These are phyloP conservation scores for Corbicula japonica DNA, from an alignment of 2,888 invertebrate genomes.

Conservation along the genomic window DNA sequence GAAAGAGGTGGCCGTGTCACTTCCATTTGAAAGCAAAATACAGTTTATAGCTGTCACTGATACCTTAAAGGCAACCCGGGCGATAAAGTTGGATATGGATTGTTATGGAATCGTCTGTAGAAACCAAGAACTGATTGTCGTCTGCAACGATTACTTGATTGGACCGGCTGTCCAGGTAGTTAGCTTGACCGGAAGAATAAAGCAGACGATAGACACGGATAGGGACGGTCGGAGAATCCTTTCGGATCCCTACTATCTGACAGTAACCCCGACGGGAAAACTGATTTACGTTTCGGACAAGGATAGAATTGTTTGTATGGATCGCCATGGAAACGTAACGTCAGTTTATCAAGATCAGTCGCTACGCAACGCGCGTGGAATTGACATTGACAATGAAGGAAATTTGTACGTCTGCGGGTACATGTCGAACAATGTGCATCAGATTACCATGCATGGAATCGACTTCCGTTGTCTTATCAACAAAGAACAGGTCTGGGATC, in stretches of 20 bases:
- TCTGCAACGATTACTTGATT: conserved; percentile 66
- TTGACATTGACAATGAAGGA: conserved; percentile 62
- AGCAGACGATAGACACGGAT: conserved; percentile 66
- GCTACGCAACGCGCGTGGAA: conserved; percentile 54
- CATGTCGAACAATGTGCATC: conserved; percentile 63
- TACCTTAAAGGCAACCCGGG: conserved; percentile 51
- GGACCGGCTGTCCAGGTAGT: conserved; percentile 60
- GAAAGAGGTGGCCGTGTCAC: conserved; percentile 59
- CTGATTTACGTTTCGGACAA: conserved; percentile 66
- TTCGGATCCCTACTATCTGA: conserved; percentile 60
- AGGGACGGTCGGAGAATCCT: conserved; percentile 57
- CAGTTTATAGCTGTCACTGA: conserved; percentile 60
- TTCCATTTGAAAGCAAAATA: conserved; percentile 66
- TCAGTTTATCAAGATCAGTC: conserved; percentile 61
- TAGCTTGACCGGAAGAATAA: conserved; percentile 61
- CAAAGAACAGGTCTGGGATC: conserved; percentile 63
- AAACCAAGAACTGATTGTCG: conserved; percentile 63
- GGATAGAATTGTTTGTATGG: conserved; percentile 65
- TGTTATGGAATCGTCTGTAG: conserved; percentile 62
- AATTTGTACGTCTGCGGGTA: conserved; percentile 67
- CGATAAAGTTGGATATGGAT: conserved; percentile 64
- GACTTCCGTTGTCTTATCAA: conserved; percentile 60
- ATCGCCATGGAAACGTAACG: conserved; percentile 65
- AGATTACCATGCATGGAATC: conserved; percentile 64
- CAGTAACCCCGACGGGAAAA: conserved; percentile 62